These are phyloP conservation scores for Toxotes jaculatrix DNA, from an alignment of 2,113 vertebrate species.

Conservation along the genomic window DNA sequence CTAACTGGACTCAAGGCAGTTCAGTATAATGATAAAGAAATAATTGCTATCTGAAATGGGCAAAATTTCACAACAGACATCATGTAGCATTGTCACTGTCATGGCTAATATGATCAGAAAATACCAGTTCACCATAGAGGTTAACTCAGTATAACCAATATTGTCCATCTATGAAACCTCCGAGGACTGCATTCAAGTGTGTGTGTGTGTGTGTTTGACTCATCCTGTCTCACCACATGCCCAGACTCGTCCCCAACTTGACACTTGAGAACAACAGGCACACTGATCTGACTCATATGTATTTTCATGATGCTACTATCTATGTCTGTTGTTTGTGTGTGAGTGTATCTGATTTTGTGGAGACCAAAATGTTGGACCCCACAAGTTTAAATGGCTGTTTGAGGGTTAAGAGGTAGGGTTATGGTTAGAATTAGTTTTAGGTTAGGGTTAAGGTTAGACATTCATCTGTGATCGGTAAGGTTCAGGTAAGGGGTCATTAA, in stretches of 20 bases:
- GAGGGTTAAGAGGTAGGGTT: too few relatives aligned
- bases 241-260: slow-evolving; percentile 72
- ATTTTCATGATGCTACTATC: slow-evolving; percentile 47
- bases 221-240: slow-evolving; percentile 68
- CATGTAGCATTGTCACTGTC: too few relatives aligned
- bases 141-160: slow-evolving; percentile 28
- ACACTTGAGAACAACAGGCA: slow-evolving; percentile 72
- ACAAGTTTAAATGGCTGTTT: too few relatives aligned
- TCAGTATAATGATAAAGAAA: neutral
- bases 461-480: too few relatives aligned
- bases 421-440: too few relatives aligned
- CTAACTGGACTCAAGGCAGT: neutral
- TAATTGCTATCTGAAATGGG: neutral
- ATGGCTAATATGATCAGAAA: neutral
- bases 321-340: slow-evolving; percentile 42
- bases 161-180: neutral
- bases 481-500: too few relatives aligned
- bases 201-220: slow-evolving; percentile 52
- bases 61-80: neutral
- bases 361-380: too few relatives aligned
- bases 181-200: neutral
- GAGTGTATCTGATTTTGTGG: neutral
- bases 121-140: neutral
- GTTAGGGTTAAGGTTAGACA: too few relatives aligned
- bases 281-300: slow-evolving; percentile 72